These are phyloP conservation scores for Cenopis cana DNA, from an alignment of 2,888 invertebrate species.

Conservation along the genomic window DNA sequence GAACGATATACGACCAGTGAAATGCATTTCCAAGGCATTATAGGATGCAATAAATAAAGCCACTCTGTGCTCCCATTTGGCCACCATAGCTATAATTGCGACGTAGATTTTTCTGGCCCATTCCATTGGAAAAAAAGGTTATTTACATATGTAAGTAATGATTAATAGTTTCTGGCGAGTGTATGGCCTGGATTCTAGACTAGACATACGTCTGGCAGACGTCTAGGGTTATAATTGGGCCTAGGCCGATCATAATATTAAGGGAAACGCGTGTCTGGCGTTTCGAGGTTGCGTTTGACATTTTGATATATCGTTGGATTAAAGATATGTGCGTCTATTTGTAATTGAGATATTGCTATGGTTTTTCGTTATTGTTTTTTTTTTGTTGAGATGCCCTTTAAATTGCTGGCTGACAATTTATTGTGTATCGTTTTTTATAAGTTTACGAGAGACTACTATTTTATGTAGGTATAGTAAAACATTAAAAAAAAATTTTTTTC, in stretches of 20 bases:
- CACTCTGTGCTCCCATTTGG: constrained; percentile 39
- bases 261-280: background rate
- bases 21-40: constrained; percentile 41
- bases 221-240: constrained; percentile 47
- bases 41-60: constrained; percentile 38
- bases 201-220: constrained; percentile 48
- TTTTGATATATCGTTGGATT: constrained; percentile 1
- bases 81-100: constrained; percentile 41
- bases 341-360: constrained; percentile 20
- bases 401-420: constrained; percentile 69
- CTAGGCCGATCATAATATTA: constrained; percentile 5
- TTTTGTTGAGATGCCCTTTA: constrained; percentile 52
- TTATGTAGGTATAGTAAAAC: no score
- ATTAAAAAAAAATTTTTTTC: no score
- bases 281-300: background rate
- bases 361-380: constrained; percentile 43
- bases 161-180: constrained; percentile 6
- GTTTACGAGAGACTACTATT: background rate
- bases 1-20: constrained; percentile 30
- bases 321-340: background rate
- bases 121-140: constrained; percentile 33
- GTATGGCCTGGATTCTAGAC: constrained; percentile 18
- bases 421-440: constrained; percentile 49
- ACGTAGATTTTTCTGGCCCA: constrained; percentile 39
- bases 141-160: constrained; percentile 46